Conservation (phyloP, 1,140 invertebrate genomes). For the Zaprionus ghesquierei region DNA sequence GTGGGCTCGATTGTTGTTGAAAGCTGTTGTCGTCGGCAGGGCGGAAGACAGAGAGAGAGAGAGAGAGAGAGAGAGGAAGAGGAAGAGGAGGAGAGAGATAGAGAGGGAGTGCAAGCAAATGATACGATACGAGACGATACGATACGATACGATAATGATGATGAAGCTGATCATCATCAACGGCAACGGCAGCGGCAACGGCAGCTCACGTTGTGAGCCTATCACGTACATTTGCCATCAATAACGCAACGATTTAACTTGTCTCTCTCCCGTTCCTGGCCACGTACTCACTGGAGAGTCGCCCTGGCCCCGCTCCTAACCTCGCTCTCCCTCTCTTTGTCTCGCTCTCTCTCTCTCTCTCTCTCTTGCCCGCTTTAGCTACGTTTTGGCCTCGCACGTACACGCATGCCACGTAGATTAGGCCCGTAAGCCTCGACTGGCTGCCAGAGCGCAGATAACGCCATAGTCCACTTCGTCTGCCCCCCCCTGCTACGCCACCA, state of each 20-base stretch:
- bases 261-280: slow-evolving; percentile 72
- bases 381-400: slow-evolving; percentile 38
- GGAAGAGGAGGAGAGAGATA: neutral
- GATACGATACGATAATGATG: slow-evolving; percentile 10
- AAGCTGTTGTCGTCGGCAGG: slow-evolving; percentile 63
- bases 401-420: slow-evolving; percentile 53
- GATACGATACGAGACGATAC: slow-evolving; percentile 6
- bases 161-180: slow-evolving; percentile 23
- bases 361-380: too few relatives aligned
- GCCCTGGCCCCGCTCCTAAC: slow-evolving; percentile 1
- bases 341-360: neutral
- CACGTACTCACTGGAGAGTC: slow-evolving; percentile 51
- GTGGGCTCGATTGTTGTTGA: slow-evolving; percentile 66
- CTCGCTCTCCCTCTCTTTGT: neutral
- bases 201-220: slow-evolving; percentile 61
- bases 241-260: slow-evolving; percentile 81
- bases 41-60: neutral
- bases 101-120: neutral
- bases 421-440: slow-evolving; percentile 38
- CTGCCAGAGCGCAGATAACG: slow-evolving; percentile 19
- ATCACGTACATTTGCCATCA: slow-evolving; percentile 80
- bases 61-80: neutral
- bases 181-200: slow-evolving; percentile 14
- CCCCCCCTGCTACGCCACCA: too few relatives aligned
- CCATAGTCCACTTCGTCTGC: slow-evolving; percentile 17